phyloP scores from a whole-genome alignment of 2,888 invertebrate genomes.

The Ormia ochracea region DNA sequence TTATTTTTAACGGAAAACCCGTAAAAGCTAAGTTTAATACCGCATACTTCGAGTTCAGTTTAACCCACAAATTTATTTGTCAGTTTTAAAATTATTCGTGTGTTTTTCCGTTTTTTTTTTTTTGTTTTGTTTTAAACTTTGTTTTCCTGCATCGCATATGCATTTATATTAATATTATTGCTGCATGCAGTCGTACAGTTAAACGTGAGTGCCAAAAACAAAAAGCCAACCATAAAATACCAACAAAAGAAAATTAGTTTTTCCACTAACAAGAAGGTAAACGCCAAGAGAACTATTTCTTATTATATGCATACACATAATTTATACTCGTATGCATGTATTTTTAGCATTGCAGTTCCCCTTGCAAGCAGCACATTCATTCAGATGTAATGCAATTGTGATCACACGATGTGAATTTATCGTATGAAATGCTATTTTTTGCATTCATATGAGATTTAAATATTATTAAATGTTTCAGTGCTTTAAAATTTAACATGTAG shows the following conservation, averaged over 20 bases:
- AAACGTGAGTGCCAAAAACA: constrained; percentile 21
- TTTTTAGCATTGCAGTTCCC: constrained; percentile 1
- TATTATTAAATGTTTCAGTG: not conserved
- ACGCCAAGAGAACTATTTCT: not conserved
- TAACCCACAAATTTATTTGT: constrained; percentile 26
- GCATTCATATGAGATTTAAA: not conserved
- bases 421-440: not conserved
- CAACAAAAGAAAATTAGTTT: constrained; percentile 50
- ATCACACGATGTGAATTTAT: not conserved
- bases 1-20: no score
- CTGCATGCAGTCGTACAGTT: constrained; percentile 16
- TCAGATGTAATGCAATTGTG: not conserved
- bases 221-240: constrained; percentile 6
- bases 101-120: not conserved
- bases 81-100: constrained; percentile 15
- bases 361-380: not conserved
- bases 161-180: constrained; percentile 38
- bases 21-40: no score
- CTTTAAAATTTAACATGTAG: not conserved
- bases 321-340: not conserved
- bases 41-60: no score
- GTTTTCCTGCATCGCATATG: no score
- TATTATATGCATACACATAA: not conserved
- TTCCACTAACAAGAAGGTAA: constrained; percentile 39
- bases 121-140: not conserved